These are phyloP conservation scores for Mus minutoides DNA, from an alignment of 2,797 vertebrate genomes.

Conservation along the genomic window DNA sequence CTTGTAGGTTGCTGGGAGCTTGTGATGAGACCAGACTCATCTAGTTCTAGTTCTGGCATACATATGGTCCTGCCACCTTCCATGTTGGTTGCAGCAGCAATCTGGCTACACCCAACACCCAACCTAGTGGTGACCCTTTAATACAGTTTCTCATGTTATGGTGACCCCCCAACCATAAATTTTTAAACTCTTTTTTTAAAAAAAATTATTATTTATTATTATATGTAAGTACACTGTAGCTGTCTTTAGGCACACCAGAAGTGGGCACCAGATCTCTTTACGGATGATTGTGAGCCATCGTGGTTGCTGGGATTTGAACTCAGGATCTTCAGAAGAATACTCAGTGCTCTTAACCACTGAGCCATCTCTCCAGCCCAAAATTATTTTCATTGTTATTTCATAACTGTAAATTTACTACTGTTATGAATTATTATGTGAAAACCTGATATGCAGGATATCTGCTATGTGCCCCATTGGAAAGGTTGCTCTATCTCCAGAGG, in stretches of 20 bases:
- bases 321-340: no score
- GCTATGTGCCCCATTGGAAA: neutral
- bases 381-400: neutral
- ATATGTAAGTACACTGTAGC: no score
- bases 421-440: neutral
- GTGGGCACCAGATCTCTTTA: no score
- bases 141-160: neutral
- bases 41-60: neutral
- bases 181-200: no score
- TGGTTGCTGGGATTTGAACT: no score
- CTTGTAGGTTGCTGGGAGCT: neutral
- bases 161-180: neutral
- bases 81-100: neutral
- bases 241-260: no score
- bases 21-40: neutral
- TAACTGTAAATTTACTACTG: neutral
- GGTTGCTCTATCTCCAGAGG: neutral
- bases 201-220: no score
- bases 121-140: neutral
- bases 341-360: no score
- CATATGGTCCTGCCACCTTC: neutral
- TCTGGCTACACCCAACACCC: neutral
- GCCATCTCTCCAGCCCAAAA: no score
- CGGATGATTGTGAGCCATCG: no score
- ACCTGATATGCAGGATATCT: neutral